Conservation (phyloP, 2,888 invertebrate species). For the Platerodrilus igneus region DNA sequence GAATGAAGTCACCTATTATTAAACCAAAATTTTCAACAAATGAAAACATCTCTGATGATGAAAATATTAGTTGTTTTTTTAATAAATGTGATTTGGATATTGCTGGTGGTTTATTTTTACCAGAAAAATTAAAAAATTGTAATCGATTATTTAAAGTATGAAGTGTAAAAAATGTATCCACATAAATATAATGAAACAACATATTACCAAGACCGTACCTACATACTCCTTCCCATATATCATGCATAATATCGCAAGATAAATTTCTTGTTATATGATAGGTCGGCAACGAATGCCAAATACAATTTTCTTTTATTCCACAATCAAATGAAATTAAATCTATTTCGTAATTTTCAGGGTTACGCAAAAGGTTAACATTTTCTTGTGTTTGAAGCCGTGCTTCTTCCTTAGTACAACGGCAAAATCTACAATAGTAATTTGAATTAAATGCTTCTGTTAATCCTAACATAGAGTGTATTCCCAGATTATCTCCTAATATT, state of each 20-base stretch:
- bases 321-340: slow-evolving; percentile 22
- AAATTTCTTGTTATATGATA: slow-evolving; percentile 30
- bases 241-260: slow-evolving; percentile 30
- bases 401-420: neutral
- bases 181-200: slow-evolving; percentile 13
- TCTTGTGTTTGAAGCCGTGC: neutral
- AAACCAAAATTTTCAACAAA: slow-evolving; percentile 21
- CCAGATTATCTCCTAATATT: slow-evolving; percentile 6
- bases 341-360: neutral
- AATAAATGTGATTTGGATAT: slow-evolving; percentile 14
- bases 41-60: slow-evolving; percentile 25
- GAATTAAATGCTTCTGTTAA: slow-evolving; percentile 1
- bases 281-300: slow-evolving; percentile 25
- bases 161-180: slow-evolving; percentile 17
- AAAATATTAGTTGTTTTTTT: slow-evolving; percentile 23
- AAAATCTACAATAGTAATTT: slow-evolving; percentile 6
- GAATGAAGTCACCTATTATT: slow-evolving; percentile 25
- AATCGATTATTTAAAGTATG: slow-evolving; percentile 19
- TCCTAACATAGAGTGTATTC: slow-evolving; percentile 4
- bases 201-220: slow-evolving; percentile 10
- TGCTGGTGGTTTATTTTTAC: slow-evolving; percentile 20
- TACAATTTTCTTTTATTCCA: slow-evolving; percentile 23
- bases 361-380: neutral
- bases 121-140: slow-evolving; percentile 20
- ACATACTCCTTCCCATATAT: slow-evolving; percentile 28